A percentile compares a stretch with the other conserved stretches of the same genome.
These are phyloP conservation scores for Panagrolaimus sp. DNA, from an alignment of 1,140 invertebrate species.

Conservation along the genomic window DNA sequence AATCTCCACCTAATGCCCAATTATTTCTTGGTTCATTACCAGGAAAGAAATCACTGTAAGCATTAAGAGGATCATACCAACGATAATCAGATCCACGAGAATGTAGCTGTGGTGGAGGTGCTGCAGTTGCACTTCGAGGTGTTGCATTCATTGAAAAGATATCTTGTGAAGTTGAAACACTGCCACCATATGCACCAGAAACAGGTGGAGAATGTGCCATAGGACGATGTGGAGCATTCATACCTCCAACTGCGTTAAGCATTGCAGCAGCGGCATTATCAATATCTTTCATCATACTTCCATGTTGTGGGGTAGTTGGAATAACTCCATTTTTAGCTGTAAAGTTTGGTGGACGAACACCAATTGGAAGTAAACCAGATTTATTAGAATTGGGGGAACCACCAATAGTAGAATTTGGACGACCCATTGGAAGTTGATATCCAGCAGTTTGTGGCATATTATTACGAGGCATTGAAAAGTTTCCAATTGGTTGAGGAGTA, in stretches of 20 bases:
- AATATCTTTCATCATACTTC: background rate
- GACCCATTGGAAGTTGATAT: background rate
- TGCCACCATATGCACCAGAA: background rate
- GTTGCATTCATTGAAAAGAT: background rate
- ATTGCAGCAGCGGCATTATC: background rate
- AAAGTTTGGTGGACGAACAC: background rate
- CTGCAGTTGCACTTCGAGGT: background rate
- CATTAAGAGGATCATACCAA: constrained; percentile 7
- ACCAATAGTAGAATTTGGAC: constrained; percentile 6
- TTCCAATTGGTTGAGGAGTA: background rate
- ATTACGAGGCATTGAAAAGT: background rate
- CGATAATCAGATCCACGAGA: no score
- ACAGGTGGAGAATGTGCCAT: background rate
- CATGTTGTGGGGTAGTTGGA: background rate
- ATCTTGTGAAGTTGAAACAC: background rate
- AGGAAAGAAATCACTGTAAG: background rate
- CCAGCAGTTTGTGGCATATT: background rate
- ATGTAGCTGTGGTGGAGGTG: background rate
- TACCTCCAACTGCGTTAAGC: background rate
- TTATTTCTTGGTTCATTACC: background rate
- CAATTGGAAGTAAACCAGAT: background rate
- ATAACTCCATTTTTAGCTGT: background rate
- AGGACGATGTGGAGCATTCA: background rate
- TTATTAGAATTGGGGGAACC: background rate
- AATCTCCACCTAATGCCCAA: background rate